These are phyloP conservation scores for Sarotherodon lohbergeri DNA, from an alignment of 2,113 vertebrate genomes.

Conservation along the genomic window DNA sequence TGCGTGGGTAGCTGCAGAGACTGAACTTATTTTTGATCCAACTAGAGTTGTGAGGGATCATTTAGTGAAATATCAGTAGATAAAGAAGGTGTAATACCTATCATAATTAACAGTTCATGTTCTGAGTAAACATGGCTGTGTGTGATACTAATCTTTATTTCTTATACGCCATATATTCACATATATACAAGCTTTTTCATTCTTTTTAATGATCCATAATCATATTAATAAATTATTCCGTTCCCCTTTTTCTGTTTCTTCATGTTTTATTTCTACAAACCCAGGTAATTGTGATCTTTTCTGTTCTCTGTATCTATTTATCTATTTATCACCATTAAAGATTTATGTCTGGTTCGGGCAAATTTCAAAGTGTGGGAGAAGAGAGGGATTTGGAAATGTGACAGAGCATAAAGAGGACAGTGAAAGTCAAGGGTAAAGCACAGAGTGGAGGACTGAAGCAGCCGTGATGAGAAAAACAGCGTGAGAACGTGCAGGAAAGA, in stretches of 20 bases:
- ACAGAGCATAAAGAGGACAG: background rate
- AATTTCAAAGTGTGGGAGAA: conserved; percentile 1
- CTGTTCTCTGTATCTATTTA: background rate
- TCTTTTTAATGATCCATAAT: background rate
- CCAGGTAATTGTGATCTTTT: background rate
- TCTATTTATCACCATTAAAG: background rate
- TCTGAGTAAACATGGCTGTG: background rate
- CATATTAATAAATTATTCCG: background rate
- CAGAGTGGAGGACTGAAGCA: background rate
- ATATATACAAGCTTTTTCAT: background rate
- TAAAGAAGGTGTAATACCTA: background rate
- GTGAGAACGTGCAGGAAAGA: background rate
- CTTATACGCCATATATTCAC: background rate
- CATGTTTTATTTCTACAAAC: background rate
- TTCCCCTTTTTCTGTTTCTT: background rate
- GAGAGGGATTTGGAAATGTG: conserved; percentile 20
- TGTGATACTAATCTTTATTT: background rate
- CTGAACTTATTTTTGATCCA: background rate
- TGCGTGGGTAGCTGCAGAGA: background rate
- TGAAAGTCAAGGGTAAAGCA: conserved; percentile 9
- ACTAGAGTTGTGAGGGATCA: background rate
- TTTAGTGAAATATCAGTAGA: background rate
- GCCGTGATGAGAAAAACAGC: background rate
- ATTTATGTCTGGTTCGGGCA: background rate
- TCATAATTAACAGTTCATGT: background rate